Evolutionary conservation across 1,140 invertebrate species (phyloP).

Genomic region (Drosophila sp.): DNA sequence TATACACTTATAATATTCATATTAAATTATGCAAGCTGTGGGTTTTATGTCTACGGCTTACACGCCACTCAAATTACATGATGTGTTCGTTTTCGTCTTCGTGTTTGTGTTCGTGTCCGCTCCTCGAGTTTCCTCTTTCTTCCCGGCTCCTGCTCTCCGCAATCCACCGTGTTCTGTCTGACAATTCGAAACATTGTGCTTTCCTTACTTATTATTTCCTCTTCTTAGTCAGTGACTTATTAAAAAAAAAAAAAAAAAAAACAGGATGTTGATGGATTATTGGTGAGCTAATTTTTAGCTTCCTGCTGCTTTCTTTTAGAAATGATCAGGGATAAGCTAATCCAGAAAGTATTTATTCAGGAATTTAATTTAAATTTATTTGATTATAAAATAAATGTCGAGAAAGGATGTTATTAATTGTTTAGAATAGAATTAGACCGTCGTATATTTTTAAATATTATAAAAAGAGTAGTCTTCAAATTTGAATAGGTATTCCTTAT

Average conservation of each 20-base stretch:
- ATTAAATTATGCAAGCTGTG: constrained; percentile 77
- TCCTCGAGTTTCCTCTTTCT: constrained; percentile 17
- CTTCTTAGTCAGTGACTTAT: too few species aligned
- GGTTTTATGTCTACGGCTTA: constrained; percentile 69
- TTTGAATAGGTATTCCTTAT: too few species aligned
- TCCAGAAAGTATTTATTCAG: too few species aligned
- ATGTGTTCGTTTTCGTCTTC: not conserved
- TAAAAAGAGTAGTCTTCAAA: too few species aligned
- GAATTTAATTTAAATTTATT: too few species aligned
- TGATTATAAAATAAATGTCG: too few species aligned
- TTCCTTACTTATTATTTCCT: too few species aligned
- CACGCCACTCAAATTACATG: constrained; percentile 78
- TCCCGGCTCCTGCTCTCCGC: not conserved
- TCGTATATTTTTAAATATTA: too few species aligned
- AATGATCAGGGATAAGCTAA: too few species aligned
- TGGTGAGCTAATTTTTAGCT: constrained; percentile 1
- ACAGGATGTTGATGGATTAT: not conserved
- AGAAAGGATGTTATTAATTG: too few species aligned
- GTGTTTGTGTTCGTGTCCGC: constrained; percentile 7
- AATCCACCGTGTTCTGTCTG: not conserved
- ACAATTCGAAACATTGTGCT: constrained; percentile 9
- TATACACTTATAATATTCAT: constrained; percentile 74
- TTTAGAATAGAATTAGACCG: too few species aligned
- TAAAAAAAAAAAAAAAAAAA: not conserved
- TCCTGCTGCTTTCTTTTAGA: constrained; percentile 1